Conservation (phyloP, 2,888 invertebrate species). For the Xestia c-nigrum region DNA sequence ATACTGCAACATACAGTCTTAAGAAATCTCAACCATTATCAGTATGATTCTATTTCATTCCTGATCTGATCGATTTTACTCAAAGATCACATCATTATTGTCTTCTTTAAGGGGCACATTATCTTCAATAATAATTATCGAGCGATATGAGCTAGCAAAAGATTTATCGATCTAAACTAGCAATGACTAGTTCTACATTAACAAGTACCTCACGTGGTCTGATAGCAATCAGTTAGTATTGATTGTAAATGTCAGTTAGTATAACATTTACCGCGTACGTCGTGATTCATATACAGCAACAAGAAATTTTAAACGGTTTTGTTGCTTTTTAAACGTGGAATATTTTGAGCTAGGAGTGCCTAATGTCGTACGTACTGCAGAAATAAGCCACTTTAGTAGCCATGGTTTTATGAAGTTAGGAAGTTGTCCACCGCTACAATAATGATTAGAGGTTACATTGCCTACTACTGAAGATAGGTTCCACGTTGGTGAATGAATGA, state of each 20-base stretch:
- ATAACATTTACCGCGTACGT: conserved; percentile 38
- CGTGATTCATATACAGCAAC: conserved; percentile 49
- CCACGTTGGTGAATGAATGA: not conserved
- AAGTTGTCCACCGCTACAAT: not conserved
- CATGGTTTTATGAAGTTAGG: too few species aligned
- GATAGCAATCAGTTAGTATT: conserved; percentile 44
- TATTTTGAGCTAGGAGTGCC: conserved; percentile 33
- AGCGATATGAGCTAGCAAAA: not conserved
- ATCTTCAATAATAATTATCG: not conserved
- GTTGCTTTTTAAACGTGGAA: conserved; percentile 37
- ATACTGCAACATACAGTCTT: not conserved
- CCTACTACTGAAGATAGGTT: not conserved
- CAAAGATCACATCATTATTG: not conserved
- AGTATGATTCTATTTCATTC: not conserved
- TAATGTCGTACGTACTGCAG: conserved; percentile 1
- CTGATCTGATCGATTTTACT: not conserved
- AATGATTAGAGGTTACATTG: not conserved
- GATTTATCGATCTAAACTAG: not conserved
- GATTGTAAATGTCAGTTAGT: conserved; percentile 56
- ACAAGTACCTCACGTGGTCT: conserved; percentile 28
- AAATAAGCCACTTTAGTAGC: not conserved
- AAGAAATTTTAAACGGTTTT: conserved; percentile 43
- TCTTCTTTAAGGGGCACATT: not conserved
- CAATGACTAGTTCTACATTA: conserved; percentile 12
- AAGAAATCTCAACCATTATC: not conserved